Conservation (phyloP, 92 coral and sea anemone species). For the Phenganax marumi region DNA sequence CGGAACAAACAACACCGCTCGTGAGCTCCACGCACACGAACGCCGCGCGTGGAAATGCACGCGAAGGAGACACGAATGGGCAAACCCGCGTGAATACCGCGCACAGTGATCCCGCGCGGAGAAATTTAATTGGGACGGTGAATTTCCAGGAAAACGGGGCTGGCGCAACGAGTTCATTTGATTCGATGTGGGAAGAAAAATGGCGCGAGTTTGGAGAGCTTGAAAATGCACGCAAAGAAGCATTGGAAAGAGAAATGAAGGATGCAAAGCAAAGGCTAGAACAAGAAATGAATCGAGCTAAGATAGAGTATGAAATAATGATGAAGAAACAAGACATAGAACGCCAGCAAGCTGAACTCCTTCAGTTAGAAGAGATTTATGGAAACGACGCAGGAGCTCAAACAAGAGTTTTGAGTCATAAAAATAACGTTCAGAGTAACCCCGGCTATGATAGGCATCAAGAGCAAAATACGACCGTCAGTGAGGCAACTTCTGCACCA, state of each 20-base stretch:
- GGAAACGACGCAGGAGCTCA: not conserved
- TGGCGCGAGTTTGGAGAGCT: slow-evolving; percentile 14
- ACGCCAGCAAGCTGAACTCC: slow-evolving; percentile 19
- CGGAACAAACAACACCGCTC: not conserved
- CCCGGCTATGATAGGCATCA: not conserved
- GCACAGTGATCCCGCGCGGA: not conserved
- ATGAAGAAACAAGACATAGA: slow-evolving; percentile 14
- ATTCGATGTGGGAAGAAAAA: slow-evolving; percentile 16
- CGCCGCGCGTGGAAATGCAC: slow-evolving; percentile 6
- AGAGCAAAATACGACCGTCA: not conserved
- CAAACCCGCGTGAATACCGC: slow-evolving; percentile 15
- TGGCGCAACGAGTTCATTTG: slow-evolving; percentile 7
- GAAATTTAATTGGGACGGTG: not conserved
- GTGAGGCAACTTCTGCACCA: not conserved
- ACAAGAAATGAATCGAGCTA: slow-evolving; percentile 22
- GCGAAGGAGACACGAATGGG: not conserved
- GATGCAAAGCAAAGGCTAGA: not conserved
- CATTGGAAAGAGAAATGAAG: slow-evolving; percentile 13
- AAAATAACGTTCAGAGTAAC: not conserved
- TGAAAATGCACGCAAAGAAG: slow-evolving; percentile 14
- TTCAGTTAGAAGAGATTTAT: slow-evolving; percentile 23
- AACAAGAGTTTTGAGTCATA: not conserved
- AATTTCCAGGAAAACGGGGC: slow-evolving; percentile 10
- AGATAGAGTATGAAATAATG: slow-evolving; percentile 6
- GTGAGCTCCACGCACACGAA: slow-evolving; percentile 13